These are phyloP conservation scores for Charaxes varanes DNA, from an alignment of 1,140 invertebrate genomes.

Conservation along the genomic window DNA sequence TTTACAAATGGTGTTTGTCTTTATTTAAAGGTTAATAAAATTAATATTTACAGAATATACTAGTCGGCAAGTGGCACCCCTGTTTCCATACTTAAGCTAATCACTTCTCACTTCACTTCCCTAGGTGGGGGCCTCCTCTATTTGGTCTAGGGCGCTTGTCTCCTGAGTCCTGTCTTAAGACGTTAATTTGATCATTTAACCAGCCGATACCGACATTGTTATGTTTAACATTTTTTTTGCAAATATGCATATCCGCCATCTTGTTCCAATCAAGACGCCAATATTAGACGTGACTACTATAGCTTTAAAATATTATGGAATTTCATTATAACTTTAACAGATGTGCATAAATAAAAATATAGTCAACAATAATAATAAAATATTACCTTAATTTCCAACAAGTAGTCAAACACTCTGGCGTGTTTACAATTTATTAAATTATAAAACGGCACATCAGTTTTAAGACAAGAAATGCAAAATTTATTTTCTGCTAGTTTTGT, in stretches of 20 bases:
- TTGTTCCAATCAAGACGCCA: conserved; percentile 26
- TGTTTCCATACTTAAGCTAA: no score
- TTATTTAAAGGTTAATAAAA: no score
- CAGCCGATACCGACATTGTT: no score
- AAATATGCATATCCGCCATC: conserved; percentile 28
- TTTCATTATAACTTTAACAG: not conserved
- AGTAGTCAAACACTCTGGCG: conserved; percentile 26
- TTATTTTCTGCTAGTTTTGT: conserved; percentile 1
- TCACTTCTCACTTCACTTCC: no score
- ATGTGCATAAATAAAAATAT: not conserved
- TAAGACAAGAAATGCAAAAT: conserved; percentile 24
- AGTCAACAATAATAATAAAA: conserved; percentile 2
- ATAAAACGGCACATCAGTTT: conserved; percentile 19
- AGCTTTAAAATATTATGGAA: conserved; percentile 7
- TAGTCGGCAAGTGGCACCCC: no score
- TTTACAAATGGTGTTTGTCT: no score
- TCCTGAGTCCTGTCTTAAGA: no score
- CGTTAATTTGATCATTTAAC: no score
- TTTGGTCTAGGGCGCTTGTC: no score
- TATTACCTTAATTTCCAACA: conserved; percentile 33
- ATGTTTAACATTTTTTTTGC: no score
- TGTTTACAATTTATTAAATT: conserved; percentile 36
- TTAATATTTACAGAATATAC: no score
- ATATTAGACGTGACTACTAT: conserved; percentile 26
- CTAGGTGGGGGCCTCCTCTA: no score